These are phyloP conservation scores for Oreochromis grahami DNA, from an alignment of 2,797 vertebrate genomes.

Conservation along the genomic window DNA sequence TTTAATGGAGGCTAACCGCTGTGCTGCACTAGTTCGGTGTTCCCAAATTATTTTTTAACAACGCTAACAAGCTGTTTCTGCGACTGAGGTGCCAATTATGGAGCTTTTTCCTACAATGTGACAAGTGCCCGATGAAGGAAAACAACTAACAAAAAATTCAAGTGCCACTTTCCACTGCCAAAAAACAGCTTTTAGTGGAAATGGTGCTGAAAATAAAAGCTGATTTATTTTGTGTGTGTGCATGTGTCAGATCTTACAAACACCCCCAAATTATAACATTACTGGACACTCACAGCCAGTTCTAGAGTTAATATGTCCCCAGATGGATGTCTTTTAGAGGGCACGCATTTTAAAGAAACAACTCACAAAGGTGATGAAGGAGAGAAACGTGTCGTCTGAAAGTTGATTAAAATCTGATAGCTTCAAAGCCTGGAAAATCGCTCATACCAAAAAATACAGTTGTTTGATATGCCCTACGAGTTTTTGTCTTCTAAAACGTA, in stretches of 20 bases:
- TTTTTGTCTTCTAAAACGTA: constrained; percentile 18
- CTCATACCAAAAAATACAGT: constrained; percentile 22
- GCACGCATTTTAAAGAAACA: constrained; percentile 5
- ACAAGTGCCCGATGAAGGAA: constrained; percentile 51
- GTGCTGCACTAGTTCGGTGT: constrained; percentile 22
- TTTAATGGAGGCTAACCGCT: constrained; percentile 39
- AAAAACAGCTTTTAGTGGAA: constrained; percentile 17
- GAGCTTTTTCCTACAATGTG: constrained; percentile 50
- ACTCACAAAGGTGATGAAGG: constrained; percentile 16
- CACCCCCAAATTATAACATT: constrained; percentile 17
- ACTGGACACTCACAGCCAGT: not conserved
- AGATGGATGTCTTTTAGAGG: constrained; percentile 22
- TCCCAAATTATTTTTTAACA: constrained; percentile 60
- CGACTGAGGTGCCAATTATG: constrained; percentile 40
- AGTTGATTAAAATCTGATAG: constrained; percentile 15
- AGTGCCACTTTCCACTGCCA: constrained; percentile 17
- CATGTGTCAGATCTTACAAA: constrained; percentile 33
- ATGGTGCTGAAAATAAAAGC: constrained; percentile 17
- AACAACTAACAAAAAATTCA: constrained; percentile 48
- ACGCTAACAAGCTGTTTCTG: constrained; percentile 56
- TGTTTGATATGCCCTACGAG: constrained; percentile 34
- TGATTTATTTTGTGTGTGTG: constrained; percentile 37
- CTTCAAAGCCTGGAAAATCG: constrained; percentile 33
- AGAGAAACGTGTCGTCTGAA: constrained; percentile 2
- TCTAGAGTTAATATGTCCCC: constrained; percentile 12